Evolutionary conservation across 1,140 invertebrate genomes (phyloP), one percentile per base, ranked within the genome.

Genomic region (Achroia grisella): DNA sequence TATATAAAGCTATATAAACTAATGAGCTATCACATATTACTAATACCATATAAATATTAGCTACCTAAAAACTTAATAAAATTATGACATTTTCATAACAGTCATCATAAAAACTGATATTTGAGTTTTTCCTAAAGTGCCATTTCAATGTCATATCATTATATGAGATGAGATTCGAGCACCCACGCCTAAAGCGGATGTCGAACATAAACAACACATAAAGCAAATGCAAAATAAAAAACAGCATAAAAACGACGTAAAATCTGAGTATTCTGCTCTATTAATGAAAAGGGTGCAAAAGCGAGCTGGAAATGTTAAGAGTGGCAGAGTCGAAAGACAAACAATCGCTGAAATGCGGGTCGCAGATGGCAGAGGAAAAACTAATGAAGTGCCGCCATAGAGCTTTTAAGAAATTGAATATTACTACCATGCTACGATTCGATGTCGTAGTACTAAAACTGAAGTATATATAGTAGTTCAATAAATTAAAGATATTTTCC

Each of bases 371-470:
- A 31, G 32, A 36, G 59, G 55, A 59, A 56, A 37, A 74, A 62
- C 71, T 76, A 77, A 79, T 79, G 71, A 79, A 77, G 67, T 70
- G 58, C 62, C 50, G 52, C 39, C 46, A 23, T 23, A 28, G 35
- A 37, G 69, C 73, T 77, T 76, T 72, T 76, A 81, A 63, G 61
- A 69, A 74, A 82, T 79, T 71, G 65, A 72, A 76, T 62, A 62
- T 66, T 63, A 67, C 60, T 48, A 52, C 37, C 44, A 52, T 36
- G 48, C 52, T 44, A 42, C 48, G 47, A 53, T 58, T 48, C n/a
- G 13, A 15, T 15, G 4, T 37, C 35, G 14, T 17, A 23, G 17
- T 23, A 23, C 17, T 23, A 6, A 23, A 23, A 23, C 2, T 3
- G 17, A 6, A 23, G 2, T 23, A 23, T 23, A 23, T 3, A 23